These are phyloP conservation scores for Conops quadrifasciatus DNA, from an alignment of 2,888 invertebrate genomes.

Conservation along the genomic window DNA sequence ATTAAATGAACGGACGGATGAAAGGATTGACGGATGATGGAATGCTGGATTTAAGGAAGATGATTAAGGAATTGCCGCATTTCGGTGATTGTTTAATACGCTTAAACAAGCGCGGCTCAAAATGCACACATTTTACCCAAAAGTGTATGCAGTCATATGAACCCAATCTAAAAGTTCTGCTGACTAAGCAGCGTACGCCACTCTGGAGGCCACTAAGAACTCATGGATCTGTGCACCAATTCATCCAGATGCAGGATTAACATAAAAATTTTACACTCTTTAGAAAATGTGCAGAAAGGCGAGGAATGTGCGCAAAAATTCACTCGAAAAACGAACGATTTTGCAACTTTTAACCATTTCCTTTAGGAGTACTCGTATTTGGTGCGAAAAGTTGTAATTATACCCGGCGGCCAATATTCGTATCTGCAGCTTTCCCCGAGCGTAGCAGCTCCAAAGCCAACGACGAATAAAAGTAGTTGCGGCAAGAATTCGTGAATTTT, in stretches of 20 bases:
- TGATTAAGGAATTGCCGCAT: too few species aligned
- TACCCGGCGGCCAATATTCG: constrained; percentile 28
- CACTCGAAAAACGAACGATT: neutral
- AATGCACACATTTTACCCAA: neutral
- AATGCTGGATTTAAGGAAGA: too few species aligned
- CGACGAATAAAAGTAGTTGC: neutral
- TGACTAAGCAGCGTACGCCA: neutral
- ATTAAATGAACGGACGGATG: neutral
- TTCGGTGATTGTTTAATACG: too few species aligned
- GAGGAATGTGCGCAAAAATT: neutral
- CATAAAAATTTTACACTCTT: constrained; percentile 22
- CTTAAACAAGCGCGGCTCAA: too few species aligned
- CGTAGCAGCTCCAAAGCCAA: neutral
- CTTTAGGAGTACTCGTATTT: constrained; percentile 5
- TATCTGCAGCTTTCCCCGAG: neutral
- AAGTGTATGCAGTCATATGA: too few species aligned
- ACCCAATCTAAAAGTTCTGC: too few species aligned
- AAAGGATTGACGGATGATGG: neutral
- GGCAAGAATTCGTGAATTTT: constrained; percentile 21
- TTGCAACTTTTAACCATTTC: constrained; percentile 29
- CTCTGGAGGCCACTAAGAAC: neutral
- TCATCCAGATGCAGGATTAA: constrained; percentile 11
- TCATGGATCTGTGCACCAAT: neutral
- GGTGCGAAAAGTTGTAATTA: constrained; percentile 32
- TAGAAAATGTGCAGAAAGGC: neutral